These are phyloP conservation scores for Drosophila ercepeae DNA, from an alignment of 1,140 invertebrate species.

Conservation along the genomic window DNA sequence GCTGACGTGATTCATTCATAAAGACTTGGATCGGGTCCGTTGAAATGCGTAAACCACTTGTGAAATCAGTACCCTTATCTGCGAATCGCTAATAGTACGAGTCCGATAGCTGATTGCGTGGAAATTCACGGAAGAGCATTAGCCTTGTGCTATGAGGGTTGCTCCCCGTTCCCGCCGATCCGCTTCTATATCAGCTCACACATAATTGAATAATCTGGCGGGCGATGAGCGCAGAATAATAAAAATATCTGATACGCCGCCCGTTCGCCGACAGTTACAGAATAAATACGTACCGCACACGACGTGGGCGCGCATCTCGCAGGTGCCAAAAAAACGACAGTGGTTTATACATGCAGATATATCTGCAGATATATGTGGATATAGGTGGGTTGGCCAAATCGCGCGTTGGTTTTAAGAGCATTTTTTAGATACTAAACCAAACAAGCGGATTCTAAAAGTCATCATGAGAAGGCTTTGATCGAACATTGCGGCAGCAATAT, in stretches of 20 bases:
- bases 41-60: slow-evolving; percentile 53
- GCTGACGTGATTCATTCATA: slow-evolving; percentile 63
- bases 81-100: background rate
- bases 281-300: slow-evolving; percentile 38
- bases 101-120: slow-evolving; percentile 11
- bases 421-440: no score
- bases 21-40: slow-evolving; percentile 14
- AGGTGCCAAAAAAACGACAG: slow-evolving; percentile 23
- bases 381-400: slow-evolving; percentile 6
- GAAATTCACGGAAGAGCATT: slow-evolving; percentile 35
- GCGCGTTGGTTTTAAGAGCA: no score
- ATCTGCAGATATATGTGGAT: background rate
- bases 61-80: slow-evolving; percentile 60
- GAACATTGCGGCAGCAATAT: no score
- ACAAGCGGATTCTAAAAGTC: no score
- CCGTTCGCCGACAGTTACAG: slow-evolving; percentile 44
- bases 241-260: slow-evolving; percentile 45
- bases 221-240: slow-evolving; percentile 43
- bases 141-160: slow-evolving; percentile 16
- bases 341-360: slow-evolving; percentile 10
- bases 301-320: slow-evolving; percentile 40
- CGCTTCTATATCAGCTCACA: slow-evolving; percentile 14
- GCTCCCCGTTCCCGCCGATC: background rate
- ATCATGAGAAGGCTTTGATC: no score
- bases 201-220: slow-evolving; percentile 54